These are phyloP conservation scores for Drosophila bipectinata DNA, from an alignment of 1,140 invertebrate genomes.

Conservation along the genomic window DNA sequence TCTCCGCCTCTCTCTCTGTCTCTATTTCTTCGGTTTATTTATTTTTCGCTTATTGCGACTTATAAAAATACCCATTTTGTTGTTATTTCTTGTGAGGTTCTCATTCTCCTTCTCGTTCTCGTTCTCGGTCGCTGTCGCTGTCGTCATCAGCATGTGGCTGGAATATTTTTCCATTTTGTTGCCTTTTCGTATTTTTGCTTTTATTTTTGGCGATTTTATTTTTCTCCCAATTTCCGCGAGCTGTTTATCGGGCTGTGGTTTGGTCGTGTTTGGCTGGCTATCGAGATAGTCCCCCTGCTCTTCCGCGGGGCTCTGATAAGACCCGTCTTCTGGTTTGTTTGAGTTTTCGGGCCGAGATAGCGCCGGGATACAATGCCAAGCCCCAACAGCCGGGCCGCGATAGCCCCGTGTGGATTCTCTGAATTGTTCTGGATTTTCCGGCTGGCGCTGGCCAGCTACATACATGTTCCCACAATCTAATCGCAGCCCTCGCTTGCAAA, in stretches of 20 bases:
- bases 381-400: background rate
- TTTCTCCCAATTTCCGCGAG: constrained; percentile 11
- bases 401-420: background rate
- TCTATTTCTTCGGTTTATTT: constrained; percentile 51
- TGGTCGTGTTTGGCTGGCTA: constrained; percentile 37
- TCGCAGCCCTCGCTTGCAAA: constrained; percentile 9
- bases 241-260: constrained; percentile 30
- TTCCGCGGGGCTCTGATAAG: constrained; percentile 19
- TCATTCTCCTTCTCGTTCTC: background rate
- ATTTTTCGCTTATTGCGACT: constrained; percentile 78
- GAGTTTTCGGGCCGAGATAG: constrained; percentile 1
- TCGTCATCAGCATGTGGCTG: constrained; percentile 56
- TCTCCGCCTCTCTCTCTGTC: background rate
- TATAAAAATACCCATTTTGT: constrained; percentile 58
- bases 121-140: constrained; percentile 42
- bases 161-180: constrained; percentile 47
- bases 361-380: background rate
- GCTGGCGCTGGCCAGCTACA: constrained; percentile 4
- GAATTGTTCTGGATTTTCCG: constrained; percentile 13
- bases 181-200: constrained; percentile 1
- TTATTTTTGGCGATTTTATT: constrained; percentile 16
- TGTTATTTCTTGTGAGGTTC: constrained; percentile 11
- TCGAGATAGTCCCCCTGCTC: constrained; percentile 40
- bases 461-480: constrained; percentile 27
- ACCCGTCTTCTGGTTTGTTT: constrained; percentile 16